Conservation (phyloP, 35 echinoderm and acorn worm species). For the Stichopus chloronotus region DNA sequence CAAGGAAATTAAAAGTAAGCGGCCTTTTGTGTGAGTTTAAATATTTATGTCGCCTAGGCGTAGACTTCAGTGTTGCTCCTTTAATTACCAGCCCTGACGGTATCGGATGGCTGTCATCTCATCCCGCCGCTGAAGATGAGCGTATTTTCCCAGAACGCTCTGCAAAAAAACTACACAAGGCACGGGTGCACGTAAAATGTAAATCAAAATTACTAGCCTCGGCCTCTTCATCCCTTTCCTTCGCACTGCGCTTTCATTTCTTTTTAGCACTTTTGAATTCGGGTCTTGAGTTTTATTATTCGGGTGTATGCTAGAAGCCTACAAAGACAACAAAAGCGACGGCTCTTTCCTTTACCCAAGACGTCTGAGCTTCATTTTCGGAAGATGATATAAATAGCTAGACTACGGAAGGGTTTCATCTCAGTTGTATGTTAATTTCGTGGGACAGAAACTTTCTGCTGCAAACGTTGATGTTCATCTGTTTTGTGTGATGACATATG, state of each 20-base stretch:
- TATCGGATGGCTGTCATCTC: not conserved
- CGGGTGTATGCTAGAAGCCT: not conserved
- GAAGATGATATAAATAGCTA: not conserved
- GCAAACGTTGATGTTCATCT: no score
- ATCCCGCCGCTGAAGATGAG: not conserved
- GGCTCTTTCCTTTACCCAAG: not conserved
- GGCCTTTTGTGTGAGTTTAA: not conserved
- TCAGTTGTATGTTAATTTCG: not conserved
- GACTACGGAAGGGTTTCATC: not conserved
- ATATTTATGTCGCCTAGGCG: not conserved
- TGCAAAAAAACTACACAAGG: not conserved
- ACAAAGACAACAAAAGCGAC: no score
- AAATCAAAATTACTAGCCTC: not conserved
- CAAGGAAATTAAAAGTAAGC: conserved; percentile 11
- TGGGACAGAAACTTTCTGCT: not conserved
- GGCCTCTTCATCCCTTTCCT: not conserved
- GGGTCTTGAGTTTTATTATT: not conserved
- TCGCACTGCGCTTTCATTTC: not conserved
- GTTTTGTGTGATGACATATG: no score
- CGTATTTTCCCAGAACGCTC: not conserved
- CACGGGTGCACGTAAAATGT: not conserved
- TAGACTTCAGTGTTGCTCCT: not conserved
- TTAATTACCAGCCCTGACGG: not conserved
- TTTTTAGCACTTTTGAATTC: not conserved
- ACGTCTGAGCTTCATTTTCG: not conserved